A percentile compares a stretch with the other conserved stretches of the same genome.
Evolutionary conservation across 2,888 invertebrate species (phyloP).

Genomic region (Leptothorax acervorum): DNA sequence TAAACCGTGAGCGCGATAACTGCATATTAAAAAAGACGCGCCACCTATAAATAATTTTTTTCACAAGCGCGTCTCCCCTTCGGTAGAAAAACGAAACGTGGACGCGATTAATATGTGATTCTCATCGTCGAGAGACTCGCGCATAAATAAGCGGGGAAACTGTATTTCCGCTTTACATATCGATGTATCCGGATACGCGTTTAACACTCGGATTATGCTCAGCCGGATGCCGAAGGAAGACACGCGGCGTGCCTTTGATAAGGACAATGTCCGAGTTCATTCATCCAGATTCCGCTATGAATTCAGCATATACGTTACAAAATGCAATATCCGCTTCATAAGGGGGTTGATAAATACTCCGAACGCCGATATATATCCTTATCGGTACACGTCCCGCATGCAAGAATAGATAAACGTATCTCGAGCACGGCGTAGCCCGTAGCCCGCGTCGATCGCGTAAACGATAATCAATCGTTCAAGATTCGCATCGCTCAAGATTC

Average conservation of each 20-base stretch:
- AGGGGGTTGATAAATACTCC: background rate
- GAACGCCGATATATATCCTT: background rate
- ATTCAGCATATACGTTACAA: slow-evolving; percentile 1
- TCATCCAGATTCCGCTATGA: background rate
- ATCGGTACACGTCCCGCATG: background rate
- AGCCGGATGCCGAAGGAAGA: background rate
- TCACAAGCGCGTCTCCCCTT: background rate
- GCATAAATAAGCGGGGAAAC: background rate
- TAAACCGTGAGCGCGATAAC: background rate
- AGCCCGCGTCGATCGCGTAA: background rate
- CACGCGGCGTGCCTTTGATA: background rate
- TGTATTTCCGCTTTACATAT: background rate
- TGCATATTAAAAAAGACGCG: slow-evolving; percentile 7
- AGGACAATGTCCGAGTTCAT: background rate
- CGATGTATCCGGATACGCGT: background rate
- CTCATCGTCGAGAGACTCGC: background rate
- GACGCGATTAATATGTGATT: slow-evolving; percentile 10
- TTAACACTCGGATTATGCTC: slow-evolving; percentile 10
- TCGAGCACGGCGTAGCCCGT: background rate
- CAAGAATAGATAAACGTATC: slow-evolving; percentile 11
- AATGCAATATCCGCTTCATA: slow-evolving; percentile 4
- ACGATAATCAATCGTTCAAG: slow-evolving; percentile 34
- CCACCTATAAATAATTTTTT: slow-evolving; percentile 15
- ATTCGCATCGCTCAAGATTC: slow-evolving; percentile 21
- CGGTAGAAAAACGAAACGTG: background rate